Base-by-base conservation (phyloP, 2,797 vertebrate genomes). In the Apogon talboti region DNA sequence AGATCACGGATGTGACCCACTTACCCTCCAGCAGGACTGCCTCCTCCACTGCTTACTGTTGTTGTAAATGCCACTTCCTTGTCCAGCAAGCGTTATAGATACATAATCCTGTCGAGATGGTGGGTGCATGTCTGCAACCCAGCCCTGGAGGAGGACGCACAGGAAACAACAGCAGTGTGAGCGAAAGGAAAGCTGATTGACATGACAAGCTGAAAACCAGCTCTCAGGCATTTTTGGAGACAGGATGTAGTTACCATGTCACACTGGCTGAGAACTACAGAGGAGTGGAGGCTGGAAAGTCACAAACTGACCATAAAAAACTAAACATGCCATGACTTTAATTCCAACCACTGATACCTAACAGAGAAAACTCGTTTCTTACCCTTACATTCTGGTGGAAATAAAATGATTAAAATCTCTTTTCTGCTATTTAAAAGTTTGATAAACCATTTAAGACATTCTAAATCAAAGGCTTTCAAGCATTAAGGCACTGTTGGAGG, bases 1-100 rank as follows among this genome's bases (percentile, higher is more conserved):
- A 18, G 40, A 6, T 41, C 21, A 35, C 5, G 1, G 8, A 30
- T 12, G 6, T 0, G 0, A 16, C 16, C 48, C 40, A 48, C 94
- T 94, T 83, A 96, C 96, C 95, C 96, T 89, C 95, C 94, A 96
- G 76, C 93, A 98, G 21, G 95, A 96, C 84, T 94, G 95, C 63
- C 95, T 92, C 82, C 96, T 92, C 95, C 91, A 91, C 84, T 92
- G 92, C 83, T 95, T 96, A 87, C 92, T 91, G 86, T 95, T 95
- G 37, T 92, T 94, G 83, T 95, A 95, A 66, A 78, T 74, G 42
- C 79, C 54, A 43, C 76, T 60, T 38, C 85, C 90, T 57, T 84
- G 89, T 6, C 90, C 87, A 56, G 88, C 71, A 44, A 98, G 89
- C 52, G 90, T 95, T 74, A 98, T 80, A 50, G 96, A 95, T 38